Base-by-base conservation (phyloP, 64 coral and sea anemone genomes). In the Astreopora myriophthalma region DNA sequence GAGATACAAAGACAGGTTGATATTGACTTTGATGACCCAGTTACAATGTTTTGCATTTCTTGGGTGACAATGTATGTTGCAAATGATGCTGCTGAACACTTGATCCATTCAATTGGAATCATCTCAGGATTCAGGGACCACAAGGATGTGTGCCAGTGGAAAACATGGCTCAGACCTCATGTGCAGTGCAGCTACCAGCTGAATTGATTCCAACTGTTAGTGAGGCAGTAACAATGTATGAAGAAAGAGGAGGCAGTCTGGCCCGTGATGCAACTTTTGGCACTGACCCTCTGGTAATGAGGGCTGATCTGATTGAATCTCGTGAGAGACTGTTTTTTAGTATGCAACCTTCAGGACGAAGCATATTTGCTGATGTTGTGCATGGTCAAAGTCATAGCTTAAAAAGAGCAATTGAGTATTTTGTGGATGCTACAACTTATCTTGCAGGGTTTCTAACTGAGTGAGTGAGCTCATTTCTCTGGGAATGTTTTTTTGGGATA, bases 31-130 rank as follows among this genome's bases (percentile, higher is more conserved):
- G 55, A 39, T 16, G 14, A 76, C 20, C 58, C 87, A 11, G 57
- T 79, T 26, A 40, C 39, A 13, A 89, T 61, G 58, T 90, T 90
- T 49, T 37, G 87, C 32, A 35, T 80, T 23, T 89, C 87, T 2
- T 89, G 87, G 87, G 74, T 89, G 23, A 89, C 87, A 24, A 89
- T 88, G 69, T 74, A 71, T 17, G 69, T 88, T 75, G 70, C 69
- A 12, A 7, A 75, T 49, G 73, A 76, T 66, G 87, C 71, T 48
- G 13, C 73, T 38, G 73, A 75, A 69, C 69, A 88, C 31, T 23
- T 88, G n/a, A 65, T 89, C 34, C n/a, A 20, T 67, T 79, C 74
- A 57, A 46, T 3, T 89, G 87, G 87, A 89, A 89, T 76, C 46
- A 60, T 35, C 87, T 76, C 39, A 46, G 71, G 25, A 76, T 89